These are phyloP conservation scores for Betta splendens DNA, from an alignment of 2,797 vertebrate species.

Conservation along the genomic window DNA sequence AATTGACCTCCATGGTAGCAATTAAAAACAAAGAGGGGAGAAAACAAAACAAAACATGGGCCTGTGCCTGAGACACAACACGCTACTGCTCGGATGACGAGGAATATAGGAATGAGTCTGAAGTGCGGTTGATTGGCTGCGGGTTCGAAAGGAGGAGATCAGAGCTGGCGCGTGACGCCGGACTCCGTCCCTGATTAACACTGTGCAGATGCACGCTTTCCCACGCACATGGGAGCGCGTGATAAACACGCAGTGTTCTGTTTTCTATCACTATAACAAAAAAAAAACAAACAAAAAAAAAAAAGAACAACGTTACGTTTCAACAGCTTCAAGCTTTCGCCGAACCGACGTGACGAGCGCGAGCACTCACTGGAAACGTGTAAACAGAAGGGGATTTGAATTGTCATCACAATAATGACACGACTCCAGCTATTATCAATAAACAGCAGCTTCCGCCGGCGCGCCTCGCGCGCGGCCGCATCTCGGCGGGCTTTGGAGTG, in stretches of 20 bases:
- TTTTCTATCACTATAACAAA: constrained; percentile 21
- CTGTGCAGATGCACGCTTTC: constrained; percentile 2
- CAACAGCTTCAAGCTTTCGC: constrained; percentile 11
- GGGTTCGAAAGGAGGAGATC: not conserved
- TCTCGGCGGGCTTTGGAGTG: constrained; percentile 33
- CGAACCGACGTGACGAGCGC: constrained; percentile 8
- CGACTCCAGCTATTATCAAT: constrained; percentile 29
- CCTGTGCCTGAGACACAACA: constrained; percentile 71
- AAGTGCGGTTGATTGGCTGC: constrained; percentile 48
- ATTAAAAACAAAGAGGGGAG: constrained; percentile 81
- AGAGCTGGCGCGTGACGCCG: constrained; percentile 15
- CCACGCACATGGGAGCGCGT: not conserved
- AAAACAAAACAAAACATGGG: constrained; percentile 78
- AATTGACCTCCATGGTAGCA: constrained; percentile 84
- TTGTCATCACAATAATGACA: constrained; percentile 11
- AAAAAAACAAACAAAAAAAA: not conserved
- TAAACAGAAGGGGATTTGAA: constrained; percentile 8
- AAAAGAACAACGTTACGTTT: constrained; percentile 20
- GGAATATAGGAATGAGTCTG: constrained; percentile 53
- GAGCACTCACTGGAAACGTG: constrained; percentile 27
- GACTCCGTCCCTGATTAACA: constrained; percentile 32
- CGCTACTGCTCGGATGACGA: constrained; percentile 64
- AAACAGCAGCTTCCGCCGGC: constrained; percentile 18
- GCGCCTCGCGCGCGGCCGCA: constrained; percentile 24
- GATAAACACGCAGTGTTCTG: constrained; percentile 8